Evolutionary conservation across 2,797 vertebrate genomes (phyloP), one percentile per base, ranked within the genome.

Genomic region (Myotis daubentonii): DNA sequence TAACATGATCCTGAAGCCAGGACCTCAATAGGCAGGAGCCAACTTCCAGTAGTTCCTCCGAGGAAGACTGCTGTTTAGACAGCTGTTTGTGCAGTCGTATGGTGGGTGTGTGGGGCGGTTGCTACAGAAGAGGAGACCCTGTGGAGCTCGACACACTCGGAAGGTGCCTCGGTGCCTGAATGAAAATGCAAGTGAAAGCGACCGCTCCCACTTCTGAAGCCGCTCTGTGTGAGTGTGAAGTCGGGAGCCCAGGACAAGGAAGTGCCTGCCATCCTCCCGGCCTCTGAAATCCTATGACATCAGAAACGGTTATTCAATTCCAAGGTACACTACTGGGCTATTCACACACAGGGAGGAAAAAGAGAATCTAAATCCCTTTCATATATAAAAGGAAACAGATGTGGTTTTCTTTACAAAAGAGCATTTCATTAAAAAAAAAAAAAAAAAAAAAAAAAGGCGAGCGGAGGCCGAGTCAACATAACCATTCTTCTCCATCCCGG

Each of bases 401-500:
- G 98, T 97, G 98, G 98, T 98, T 98, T 98, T 98, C 98, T 98
- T 98, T 98, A 98, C 98, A 98, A 98, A 98, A 98, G 97, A 98
- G 97, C 98, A 98, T 98, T 98, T 98, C 98, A 98, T 98, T 98
- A 97, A 98, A 97, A 96, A 97, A 98, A 98, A 96, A 96, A 95
- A 97, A n/a, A n/a, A n/a, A 96, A 97, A 98, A 98, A 97, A 79
- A 91, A 97, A 97, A 72, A 88, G 47, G 66, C 62, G 71, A 97
- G 97, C 96, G 94, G 89, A 98, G 97, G 95, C 97, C 96, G 98
- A 98, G 98, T 98, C 98, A 98, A 98, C 98, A 97, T 96, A 97
- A 97, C 98, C 98, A 98, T 98, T 98, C 98, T 98, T 98, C 98
- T 98, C 98, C 98, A 98, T 98, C 98, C 97, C 97, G 91, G 97